Evolutionary conservation across 1,140 invertebrate species (phyloP).

Genomic region (Pachyrhynchus sulphureomaculatus): DNA sequence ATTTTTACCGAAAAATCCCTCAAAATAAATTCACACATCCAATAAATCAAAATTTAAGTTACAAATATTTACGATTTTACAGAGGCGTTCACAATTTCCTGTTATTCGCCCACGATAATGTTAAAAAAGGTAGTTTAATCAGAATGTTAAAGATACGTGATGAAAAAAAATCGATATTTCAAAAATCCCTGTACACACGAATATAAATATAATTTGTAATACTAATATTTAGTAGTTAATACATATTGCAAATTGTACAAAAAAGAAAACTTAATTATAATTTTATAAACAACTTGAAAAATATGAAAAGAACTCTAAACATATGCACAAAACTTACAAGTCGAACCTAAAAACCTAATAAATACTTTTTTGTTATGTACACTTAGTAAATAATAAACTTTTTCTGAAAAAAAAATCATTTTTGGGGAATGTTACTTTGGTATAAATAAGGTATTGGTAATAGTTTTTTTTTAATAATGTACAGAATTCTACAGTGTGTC

Average conservation of each 20-base stretch:
- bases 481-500: slow-evolving; percentile 28
- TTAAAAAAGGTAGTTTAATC: too few relatives aligned
- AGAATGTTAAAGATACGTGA: too few relatives aligned
- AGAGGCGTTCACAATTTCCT: too few relatives aligned
- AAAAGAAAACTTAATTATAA: slow-evolving; percentile 15
- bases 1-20: too few relatives aligned
- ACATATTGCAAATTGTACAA: slow-evolving; percentile 26
- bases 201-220: slow-evolving; percentile 5
- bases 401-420: slow-evolving; percentile 44
- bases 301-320: slow-evolving; percentile 8
- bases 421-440: slow-evolving; percentile 56
- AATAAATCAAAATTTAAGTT: too few relatives aligned
- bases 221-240: slow-evolving; percentile 14
- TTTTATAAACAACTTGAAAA: slow-evolving; percentile 18
- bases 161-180: not conserved
- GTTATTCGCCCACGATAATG: too few relatives aligned
- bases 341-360: slow-evolving; percentile 42
- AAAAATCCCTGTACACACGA: not conserved
- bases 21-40: too few relatives aligned
- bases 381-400: slow-evolving; percentile 47
- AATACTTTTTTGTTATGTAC: slow-evolving; percentile 48
- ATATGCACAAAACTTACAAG: slow-evolving; percentile 19
- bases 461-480: slow-evolving; percentile 42
- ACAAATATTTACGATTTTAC: too few relatives aligned
- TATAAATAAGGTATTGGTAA: slow-evolving; percentile 54